A percentile compares a stretch with the other conserved stretches of the same genome.
phyloP scores from a whole-genome alignment of 2,888 invertebrate species.

The Schrankia costaestrigalis region DNA sequence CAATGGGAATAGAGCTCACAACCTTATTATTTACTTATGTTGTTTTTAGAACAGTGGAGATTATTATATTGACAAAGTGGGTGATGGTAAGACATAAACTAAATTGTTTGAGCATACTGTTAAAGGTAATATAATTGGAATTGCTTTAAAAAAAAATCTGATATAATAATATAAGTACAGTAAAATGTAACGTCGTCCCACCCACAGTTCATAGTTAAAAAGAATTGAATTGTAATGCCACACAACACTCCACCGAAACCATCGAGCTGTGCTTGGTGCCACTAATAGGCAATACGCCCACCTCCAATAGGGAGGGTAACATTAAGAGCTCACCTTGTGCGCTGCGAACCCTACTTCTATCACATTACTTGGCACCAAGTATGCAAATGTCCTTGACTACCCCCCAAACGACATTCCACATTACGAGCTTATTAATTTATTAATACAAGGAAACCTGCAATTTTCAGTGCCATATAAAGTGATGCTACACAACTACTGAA shows the following conservation, averaged over 20 bases:
- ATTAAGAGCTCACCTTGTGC: constrained; percentile 80
- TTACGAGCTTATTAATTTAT: constrained; percentile 16
- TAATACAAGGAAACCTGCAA: constrained; percentile 34
- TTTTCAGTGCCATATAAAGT: constrained; percentile 58
- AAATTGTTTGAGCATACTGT: constrained; percentile 58
- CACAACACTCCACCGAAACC: constrained; percentile 63
- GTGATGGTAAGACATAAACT: constrained; percentile 45
- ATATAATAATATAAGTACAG: not conserved
- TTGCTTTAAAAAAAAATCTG: too few species aligned
- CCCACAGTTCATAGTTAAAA: constrained; percentile 49
- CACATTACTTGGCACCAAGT: constrained; percentile 50
- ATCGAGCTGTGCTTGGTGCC: constrained; percentile 77
- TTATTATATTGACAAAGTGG: constrained; percentile 56
- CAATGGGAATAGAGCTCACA: constrained; percentile 80
- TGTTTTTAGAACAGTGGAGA: constrained; percentile 65
- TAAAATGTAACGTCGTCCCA: constrained; percentile 44
- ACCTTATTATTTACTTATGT: constrained; percentile 72
- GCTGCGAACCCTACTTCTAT: constrained; percentile 75
- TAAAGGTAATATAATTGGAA: constrained; percentile 49
- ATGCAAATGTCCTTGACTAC: constrained; percentile 35
- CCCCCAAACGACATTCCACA: constrained; percentile 15
- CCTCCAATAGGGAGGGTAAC: constrained; percentile 80
- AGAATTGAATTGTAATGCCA: constrained; percentile 55
- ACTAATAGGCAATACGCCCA: constrained; percentile 79
- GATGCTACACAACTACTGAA: constrained; percentile 76